Conservation (phyloP, 2,797 vertebrate genomes). For the Sternarchorhynchus goeldii region DNA sequence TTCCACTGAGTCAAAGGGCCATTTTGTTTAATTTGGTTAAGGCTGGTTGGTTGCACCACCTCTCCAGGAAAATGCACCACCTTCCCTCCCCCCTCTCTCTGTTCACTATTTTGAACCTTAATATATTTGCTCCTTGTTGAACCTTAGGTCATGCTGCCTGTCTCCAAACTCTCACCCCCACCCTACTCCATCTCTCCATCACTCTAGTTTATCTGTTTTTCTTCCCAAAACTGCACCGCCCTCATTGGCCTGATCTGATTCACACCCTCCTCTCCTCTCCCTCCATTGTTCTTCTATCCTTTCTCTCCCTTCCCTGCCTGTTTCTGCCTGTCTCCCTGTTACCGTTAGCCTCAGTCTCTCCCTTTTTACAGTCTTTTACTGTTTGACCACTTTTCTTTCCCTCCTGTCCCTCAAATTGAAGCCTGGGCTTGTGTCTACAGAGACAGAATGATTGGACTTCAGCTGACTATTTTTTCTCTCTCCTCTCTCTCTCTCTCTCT, state of each 20-base stretch:
- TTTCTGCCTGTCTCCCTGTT: neutral
- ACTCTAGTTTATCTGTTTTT: neutral
- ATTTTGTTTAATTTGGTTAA: conserved; percentile 53
- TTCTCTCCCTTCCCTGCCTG: neutral
- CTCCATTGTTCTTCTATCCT: neutral
- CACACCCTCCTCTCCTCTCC: neutral
- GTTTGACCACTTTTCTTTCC: neutral
- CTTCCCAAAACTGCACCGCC: neutral
- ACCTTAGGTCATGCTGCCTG: neutral
- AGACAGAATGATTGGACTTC: conserved; percentile 13
- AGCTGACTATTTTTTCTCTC: neutral
- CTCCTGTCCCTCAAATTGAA: neutral
- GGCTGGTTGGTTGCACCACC: conserved; percentile 43
- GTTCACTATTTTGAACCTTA: too few species aligned
- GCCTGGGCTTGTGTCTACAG: neutral
- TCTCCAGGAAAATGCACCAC: conserved; percentile 27
- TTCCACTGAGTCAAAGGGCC: conserved; percentile 62
- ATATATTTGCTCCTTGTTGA: too few species aligned
- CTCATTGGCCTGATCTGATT: neutral
- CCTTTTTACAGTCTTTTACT: neutral
- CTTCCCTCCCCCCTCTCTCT: conserved; percentile 13
- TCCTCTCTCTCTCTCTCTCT: conserved; percentile 6
- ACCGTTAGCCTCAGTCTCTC: neutral
- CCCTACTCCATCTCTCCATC: neutral
- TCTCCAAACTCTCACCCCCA: neutral